A percentile compares a stretch with the other conserved stretches of the same genome.
Evolutionary conservation across 2,113 vertebrate species (phyloP).

Genomic region (Chaetodon trifascialis): DNA sequence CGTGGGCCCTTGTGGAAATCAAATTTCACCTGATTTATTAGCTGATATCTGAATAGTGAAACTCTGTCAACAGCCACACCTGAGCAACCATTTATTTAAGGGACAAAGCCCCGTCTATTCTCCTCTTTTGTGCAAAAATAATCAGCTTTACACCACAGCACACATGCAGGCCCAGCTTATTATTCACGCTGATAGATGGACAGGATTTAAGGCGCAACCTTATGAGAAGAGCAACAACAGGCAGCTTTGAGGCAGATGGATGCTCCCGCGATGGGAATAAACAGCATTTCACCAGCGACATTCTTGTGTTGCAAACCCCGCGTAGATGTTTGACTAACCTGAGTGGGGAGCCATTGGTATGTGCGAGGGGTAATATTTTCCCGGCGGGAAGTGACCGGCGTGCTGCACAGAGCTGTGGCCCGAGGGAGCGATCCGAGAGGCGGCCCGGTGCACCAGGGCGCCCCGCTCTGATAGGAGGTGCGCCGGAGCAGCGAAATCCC

Average conservation of each 20-base stretch:
- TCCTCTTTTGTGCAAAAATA: slow-evolving; percentile 45
- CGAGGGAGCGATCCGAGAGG: slow-evolving; percentile 90
- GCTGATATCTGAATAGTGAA: slow-evolving; percentile 60
- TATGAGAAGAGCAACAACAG: slow-evolving; percentile 29
- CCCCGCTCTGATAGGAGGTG: slow-evolving; percentile 94
- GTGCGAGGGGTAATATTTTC: slow-evolving; percentile 96
- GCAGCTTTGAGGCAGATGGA: not conserved
- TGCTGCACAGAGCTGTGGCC: slow-evolving; percentile 91
- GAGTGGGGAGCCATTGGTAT: slow-evolving; percentile 96
- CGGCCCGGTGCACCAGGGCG: slow-evolving; percentile 91
- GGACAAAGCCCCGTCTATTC: slow-evolving; percentile 2
- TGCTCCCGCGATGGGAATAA: not conserved
- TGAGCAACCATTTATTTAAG: slow-evolving; percentile 41
- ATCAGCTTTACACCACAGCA: slow-evolving; percentile 48
- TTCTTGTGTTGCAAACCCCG: not conserved
- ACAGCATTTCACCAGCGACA: slow-evolving; percentile 4
- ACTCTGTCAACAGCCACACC: slow-evolving; percentile 64
- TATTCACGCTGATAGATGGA: slow-evolving; percentile 41
- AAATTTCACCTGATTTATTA: slow-evolving; percentile 57
- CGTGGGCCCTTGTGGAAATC: slow-evolving; percentile 31
- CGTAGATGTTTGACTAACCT: slow-evolving; percentile 86
- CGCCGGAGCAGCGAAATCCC: slow-evolving; percentile 94
- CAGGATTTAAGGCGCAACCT: slow-evolving; percentile 42
- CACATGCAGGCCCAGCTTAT: slow-evolving; percentile 27
- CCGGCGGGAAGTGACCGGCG: slow-evolving; percentile 91